phyloP scores from a whole-genome alignment of 2,797 vertebrate genomes.

The Staurois parvus region DNA sequence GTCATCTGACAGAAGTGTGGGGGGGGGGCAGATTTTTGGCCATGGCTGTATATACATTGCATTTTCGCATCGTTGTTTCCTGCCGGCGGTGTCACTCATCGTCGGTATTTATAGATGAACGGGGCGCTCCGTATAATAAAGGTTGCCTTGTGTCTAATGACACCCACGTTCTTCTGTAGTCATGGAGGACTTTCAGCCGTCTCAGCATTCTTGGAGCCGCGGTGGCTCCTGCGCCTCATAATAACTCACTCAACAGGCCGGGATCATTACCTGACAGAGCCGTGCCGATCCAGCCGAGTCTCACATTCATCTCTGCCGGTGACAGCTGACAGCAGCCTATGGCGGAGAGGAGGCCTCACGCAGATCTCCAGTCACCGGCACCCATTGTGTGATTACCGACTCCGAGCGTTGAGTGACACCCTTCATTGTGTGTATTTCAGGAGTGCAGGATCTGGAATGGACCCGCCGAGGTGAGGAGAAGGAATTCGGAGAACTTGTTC shows the following conservation, averaged over 20 bases:
- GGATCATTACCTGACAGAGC: constrained; percentile 7
- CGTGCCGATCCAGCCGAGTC: background rate
- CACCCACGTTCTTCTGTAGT: background rate
- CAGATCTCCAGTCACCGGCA: background rate
- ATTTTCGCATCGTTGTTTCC: no score
- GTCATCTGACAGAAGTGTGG: no score
- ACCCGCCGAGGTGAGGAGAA: background rate
- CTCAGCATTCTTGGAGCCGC: constrained; percentile 4
- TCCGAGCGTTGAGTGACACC: background rate
- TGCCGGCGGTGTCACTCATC: no score
- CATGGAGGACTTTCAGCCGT: background rate
- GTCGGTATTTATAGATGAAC: no score
- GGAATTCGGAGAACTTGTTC: background rate
- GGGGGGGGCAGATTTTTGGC: no score
- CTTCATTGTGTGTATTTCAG: background rate
- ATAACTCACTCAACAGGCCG: constrained; percentile 7
- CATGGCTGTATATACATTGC: no score
- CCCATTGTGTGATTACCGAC: constrained; percentile 3
- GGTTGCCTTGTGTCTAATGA: background rate
- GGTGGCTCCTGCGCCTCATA: constrained; percentile 15
- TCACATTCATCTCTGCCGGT: constrained; percentile 23
- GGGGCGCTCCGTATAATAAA: no score
- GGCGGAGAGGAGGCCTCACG: constrained; percentile 28
- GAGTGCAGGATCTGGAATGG: background rate
- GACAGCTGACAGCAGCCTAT: background rate